Evolutionary conservation across 1,140 invertebrate species (phyloP), one percentile per base, ranked within the genome.

Genomic region (Littorina saxatilis): DNA sequence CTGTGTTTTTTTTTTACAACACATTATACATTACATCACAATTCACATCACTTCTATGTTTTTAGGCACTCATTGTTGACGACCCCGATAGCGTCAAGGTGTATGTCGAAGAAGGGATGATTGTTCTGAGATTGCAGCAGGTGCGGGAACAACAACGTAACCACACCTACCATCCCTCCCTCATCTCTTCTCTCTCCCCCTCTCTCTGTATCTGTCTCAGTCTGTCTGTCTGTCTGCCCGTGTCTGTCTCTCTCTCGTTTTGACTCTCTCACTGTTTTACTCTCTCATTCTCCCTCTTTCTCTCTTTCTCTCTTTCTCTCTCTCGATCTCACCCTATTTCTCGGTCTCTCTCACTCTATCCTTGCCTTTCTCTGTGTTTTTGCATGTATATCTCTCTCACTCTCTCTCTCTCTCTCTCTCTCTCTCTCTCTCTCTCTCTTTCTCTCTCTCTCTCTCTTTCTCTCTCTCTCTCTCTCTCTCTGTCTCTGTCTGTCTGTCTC

Each of bases 381-480:
- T 58, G 4, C 27, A 15, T 23, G 5, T 63, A 15, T 63, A 5
- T 32, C 3, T 63, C 27, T 32, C 7, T 63, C 61, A 32, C 5
- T 63, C 29, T 63, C 7, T 63, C 61, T 63, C 61, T 63, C 61
- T 32, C 27, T 63, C 13, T 2, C 55, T 61, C 1, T 61, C 55
- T 61, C 13, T 63, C 61, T 32, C 61, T 63, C 61, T 63, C 1
- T 63, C 29, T 63, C 27, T 63, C 61, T 63, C 61, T 63, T 20
- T 50, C 47, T 50, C 47, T 50, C 47, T 20, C 47, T 50, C 55
- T 58, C 55, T 5, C 20, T 58, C 52, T 20, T 20, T 58, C 52
- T 20, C 5, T 58, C 52, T 3, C 20, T 20, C 20, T n/a, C 20
- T 20, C 20, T n/a, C 20, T 20, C 20, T 58, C 20, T 20, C 20